A percentile compares a stretch with the other conserved stretches of the same genome.
Evolutionary conservation across 2,888 invertebrate species (phyloP).

Genomic region (Creontiades dilutus): DNA sequence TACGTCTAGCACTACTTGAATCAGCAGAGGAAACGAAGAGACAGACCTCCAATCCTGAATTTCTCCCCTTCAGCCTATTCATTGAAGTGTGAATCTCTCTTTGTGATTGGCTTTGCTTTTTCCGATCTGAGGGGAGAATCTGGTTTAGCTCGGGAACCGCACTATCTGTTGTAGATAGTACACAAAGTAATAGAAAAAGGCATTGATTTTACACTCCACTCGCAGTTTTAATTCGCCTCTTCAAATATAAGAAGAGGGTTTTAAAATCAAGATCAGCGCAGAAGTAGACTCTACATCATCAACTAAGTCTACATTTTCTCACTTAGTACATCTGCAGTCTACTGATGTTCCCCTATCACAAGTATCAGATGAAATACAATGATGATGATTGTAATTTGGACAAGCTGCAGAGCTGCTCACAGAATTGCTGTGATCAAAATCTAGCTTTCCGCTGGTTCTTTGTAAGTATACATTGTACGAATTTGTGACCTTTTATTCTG

Average conservation of each 20-base stretch:
- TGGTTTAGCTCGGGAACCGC: background rate
- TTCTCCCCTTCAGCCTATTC: background rate
- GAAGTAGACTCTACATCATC: too few species aligned
- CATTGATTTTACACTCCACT: too few species aligned
- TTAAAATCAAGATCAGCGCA: too few species aligned
- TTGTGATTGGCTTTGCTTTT: conserved; percentile 25
- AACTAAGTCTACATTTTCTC: too few species aligned
- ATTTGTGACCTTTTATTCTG: background rate
- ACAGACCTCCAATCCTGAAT: conserved; percentile 9
- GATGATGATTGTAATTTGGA: too few species aligned
- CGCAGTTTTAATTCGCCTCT: too few species aligned
- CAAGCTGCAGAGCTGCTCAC: background rate
- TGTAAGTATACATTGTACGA: background rate
- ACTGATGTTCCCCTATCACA: too few species aligned
- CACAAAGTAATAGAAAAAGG: too few species aligned
- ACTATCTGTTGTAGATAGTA: background rate
- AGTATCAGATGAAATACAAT: too few species aligned
- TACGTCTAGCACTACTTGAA: conserved; percentile 42
- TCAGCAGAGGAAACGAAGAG: conserved; percentile 27
- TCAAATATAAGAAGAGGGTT: too few species aligned
- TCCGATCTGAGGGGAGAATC: background rate
- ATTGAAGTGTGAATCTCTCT: conserved; percentile 41
- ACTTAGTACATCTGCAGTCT: too few species aligned
- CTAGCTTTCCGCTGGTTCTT: background rate
- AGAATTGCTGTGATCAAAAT: background rate